phyloP scores from a whole-genome alignment of 2,888 invertebrate genomes.

The Patella ulyssiponensis region DNA sequence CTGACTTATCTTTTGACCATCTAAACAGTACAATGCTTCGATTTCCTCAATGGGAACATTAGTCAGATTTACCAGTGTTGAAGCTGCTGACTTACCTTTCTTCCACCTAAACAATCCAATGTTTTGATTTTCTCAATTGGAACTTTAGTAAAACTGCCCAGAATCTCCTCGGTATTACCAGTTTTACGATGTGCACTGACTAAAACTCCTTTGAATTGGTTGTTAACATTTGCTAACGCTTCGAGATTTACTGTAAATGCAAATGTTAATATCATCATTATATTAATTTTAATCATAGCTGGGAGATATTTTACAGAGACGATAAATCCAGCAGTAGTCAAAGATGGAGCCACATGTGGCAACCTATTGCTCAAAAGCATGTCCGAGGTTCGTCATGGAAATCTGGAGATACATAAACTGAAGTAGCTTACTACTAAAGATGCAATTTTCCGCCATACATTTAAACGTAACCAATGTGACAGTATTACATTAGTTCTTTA shows the following conservation, averaged over 20 bases:
- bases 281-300: too few species aligned
- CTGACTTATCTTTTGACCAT: slow-evolving; percentile 16
- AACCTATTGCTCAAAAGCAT: too few species aligned
- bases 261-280: too few species aligned
- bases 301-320: too few species aligned
- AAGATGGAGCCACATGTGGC: too few species aligned
- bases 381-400: too few species aligned
- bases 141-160: slow-evolving; percentile 21
- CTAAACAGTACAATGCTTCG: slow-evolving; percentile 16
- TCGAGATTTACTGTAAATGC: neutral
- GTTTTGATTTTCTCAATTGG: slow-evolving; percentile 16
- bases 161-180: slow-evolving; percentile 2
- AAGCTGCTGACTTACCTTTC: slow-evolving; percentile 13
- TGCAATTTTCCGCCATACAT: too few species aligned
- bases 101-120: slow-evolving; percentile 19
- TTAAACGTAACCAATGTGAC: too few species aligned
- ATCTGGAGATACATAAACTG: too few species aligned
- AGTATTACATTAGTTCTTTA: too few species aligned
- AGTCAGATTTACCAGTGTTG: neutral
- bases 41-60: slow-evolving; percentile 10
- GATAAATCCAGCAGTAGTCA: too few species aligned
- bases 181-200: slow-evolving; percentile 23
- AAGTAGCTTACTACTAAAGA: too few species aligned
- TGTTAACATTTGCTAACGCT: neutral
- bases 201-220: slow-evolving; percentile 7